Percentiles rank a stretch among this genome's conserved stretches.
Evolutionary conservation across 2,797 vertebrate genomes (phyloP).

Genomic region (Sphenopsis melanotis): DNA sequence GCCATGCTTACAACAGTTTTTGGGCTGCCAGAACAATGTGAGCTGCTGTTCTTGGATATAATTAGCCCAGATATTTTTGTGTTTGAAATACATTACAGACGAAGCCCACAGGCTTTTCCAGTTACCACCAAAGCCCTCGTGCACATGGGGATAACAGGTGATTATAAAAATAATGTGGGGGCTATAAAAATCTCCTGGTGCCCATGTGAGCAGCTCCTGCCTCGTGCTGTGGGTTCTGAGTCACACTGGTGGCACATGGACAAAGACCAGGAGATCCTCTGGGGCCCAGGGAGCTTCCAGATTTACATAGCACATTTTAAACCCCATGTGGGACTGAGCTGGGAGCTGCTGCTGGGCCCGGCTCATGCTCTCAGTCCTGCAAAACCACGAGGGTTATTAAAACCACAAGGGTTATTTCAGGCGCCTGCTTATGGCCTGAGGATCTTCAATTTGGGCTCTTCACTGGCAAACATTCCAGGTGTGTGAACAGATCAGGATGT

Average conservation of each 20-base stretch:
- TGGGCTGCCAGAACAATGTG: not conserved
- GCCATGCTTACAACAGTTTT: not conserved
- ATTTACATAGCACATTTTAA: not conserved
- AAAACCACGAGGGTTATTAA: not conserved
- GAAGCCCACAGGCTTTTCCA: not conserved
- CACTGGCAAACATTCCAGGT: not conserved
- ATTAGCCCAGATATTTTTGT: constrained; percentile 14
- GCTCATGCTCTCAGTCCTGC: not conserved
- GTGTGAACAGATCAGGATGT: not conserved
- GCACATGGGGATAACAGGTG: constrained; percentile 5
- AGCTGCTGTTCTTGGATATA: not conserved
- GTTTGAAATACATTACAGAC: not conserved
- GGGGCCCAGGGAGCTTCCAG: not conserved
- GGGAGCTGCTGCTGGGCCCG: not conserved
- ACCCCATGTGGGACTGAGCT: not conserved
- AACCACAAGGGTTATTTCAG: not conserved
- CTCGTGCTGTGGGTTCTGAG: not conserved
- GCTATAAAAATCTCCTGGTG: not conserved
- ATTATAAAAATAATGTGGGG: not conserved
- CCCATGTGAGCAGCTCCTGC: not conserved
- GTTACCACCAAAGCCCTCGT: not conserved
- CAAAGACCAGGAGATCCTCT: not conserved
- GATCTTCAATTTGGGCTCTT: not conserved
- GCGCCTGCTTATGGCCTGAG: not conserved
- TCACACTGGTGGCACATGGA: not conserved